A percentile compares a stretch with the other conserved stretches of the same genome.
Evolutionary conservation across 2,797 vertebrate genomes (phyloP).

Genomic region (Sciurus carolinensis): DNA sequence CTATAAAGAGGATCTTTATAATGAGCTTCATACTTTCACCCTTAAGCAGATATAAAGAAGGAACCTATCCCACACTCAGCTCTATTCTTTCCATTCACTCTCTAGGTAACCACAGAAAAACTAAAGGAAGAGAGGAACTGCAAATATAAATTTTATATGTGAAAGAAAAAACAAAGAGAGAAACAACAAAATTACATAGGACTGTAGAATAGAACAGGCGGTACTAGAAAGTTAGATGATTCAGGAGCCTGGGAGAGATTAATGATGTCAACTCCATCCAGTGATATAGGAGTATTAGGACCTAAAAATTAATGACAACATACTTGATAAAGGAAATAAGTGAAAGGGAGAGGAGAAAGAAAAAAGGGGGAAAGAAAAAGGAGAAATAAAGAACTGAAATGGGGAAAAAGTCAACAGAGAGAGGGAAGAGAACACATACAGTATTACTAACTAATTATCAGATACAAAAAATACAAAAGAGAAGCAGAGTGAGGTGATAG

Average conservation of each 20-base stretch:
- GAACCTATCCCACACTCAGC: neutral
- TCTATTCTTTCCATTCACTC: conserved; percentile 22
- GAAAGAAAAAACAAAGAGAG: neutral
- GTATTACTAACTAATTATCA: neutral
- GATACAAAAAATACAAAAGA: neutral
- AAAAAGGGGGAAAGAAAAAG: neutral
- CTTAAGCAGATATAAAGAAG: conserved; percentile 50
- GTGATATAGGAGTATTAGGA: neutral
- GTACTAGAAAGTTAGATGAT: neutral
- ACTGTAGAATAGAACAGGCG: neutral
- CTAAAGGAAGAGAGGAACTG: neutral
- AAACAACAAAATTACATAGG: neutral
- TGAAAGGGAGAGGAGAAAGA: neutral
- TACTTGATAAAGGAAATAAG: conserved; percentile 55
- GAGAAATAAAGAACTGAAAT: neutral
- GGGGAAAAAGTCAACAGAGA: conserved; percentile 41
- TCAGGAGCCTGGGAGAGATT: neutral
- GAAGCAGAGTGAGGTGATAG: neutral
- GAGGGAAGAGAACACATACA: neutral
- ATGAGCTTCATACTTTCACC: neutral
- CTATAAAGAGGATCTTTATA: neutral
- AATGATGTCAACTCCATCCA: neutral
- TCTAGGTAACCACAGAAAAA: conserved; percentile 47
- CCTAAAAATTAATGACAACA: conserved; percentile 5
- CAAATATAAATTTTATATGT: conserved; percentile 35